Evolutionary conservation across 2,888 invertebrate species (phyloP).

Genomic region (Sinotaia quadrata): DNA sequence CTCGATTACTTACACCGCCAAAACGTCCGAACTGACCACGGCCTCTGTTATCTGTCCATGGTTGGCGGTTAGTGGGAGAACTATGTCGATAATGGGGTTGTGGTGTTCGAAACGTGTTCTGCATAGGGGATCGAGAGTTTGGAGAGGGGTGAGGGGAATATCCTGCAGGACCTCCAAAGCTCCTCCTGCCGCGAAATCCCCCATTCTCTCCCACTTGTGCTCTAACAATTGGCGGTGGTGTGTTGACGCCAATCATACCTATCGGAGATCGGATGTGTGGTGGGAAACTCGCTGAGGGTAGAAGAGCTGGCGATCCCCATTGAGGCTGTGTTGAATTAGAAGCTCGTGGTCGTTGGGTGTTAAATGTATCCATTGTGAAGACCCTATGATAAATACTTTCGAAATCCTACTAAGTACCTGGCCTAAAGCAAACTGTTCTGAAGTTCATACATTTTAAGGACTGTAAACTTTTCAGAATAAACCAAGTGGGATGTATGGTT

Average conservation of each 20-base stretch:
- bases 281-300: conserved; percentile 17
- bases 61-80: neutral
- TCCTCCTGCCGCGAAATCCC: neutral
- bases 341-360: neutral
- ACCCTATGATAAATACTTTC: too few relatives aligned
- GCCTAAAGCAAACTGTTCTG: too few relatives aligned
- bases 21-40: neutral
- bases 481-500: too few relatives aligned
- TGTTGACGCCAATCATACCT: neutral
- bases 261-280: neutral
- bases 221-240: neutral
- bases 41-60: conserved; percentile 5
- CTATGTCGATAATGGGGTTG: conserved; percentile 1
- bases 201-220: neutral
- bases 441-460: too few relatives aligned
- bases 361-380: conserved; percentile 20
- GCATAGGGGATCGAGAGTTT: neutral
- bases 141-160: neutral
- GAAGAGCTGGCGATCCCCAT: conserved; percentile 24
- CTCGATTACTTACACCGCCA: conserved; percentile 3
- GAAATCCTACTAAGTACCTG: too few relatives aligned
- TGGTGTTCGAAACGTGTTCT: conserved; percentile 20
- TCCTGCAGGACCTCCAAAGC: neutral
- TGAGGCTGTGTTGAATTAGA: neutral
- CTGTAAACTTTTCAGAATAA: too few relatives aligned